phyloP scores from a whole-genome alignment of 2,888 invertebrate species.

The Eutolmus rufibarbis region DNA sequence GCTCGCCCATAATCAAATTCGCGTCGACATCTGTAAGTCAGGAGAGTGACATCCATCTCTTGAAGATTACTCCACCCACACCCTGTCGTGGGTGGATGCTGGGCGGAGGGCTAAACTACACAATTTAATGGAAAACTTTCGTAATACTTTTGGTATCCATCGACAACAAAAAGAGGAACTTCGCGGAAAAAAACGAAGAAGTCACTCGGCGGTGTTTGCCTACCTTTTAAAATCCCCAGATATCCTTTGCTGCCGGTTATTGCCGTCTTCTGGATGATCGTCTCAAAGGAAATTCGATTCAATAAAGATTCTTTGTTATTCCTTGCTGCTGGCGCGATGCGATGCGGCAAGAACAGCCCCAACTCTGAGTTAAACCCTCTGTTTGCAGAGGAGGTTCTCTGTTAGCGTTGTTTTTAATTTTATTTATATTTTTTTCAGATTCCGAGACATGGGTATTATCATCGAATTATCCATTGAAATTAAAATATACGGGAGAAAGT shows the following conservation, averaged over 20 bases:
- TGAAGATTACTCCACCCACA: not conserved
- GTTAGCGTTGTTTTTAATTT: not conserved
- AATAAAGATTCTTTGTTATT: conserved; percentile 17
- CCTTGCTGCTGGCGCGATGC: not conserved
- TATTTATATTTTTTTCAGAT: not conserved
- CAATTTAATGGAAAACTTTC: conserved; percentile 24
- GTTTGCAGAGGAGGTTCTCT: not conserved
- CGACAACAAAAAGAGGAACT: conserved; percentile 7
- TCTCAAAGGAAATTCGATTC: conserved; percentile 40
- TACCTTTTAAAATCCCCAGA: conserved; percentile 30
- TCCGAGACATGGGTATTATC: not conserved
- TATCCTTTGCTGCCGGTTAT: conserved; percentile 30
- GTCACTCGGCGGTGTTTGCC: conserved; percentile 13
- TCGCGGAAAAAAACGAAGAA: not conserved
- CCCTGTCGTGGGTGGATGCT: not conserved
- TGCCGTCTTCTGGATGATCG: conserved; percentile 22
- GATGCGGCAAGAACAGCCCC: not conserved
- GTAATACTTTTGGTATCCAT: conserved; percentile 21
- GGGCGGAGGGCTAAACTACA: not conserved
- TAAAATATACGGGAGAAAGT: not conserved
- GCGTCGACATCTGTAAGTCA: conserved; percentile 10
- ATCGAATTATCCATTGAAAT: not conserved
- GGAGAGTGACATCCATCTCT: conserved; percentile 10
- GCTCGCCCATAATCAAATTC: conserved; percentile 15
- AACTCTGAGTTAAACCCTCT: not conserved